Evolutionary conservation across 23 tunicate genomes (phyloP).

Genomic region (Oikopleura dioica): DNA sequence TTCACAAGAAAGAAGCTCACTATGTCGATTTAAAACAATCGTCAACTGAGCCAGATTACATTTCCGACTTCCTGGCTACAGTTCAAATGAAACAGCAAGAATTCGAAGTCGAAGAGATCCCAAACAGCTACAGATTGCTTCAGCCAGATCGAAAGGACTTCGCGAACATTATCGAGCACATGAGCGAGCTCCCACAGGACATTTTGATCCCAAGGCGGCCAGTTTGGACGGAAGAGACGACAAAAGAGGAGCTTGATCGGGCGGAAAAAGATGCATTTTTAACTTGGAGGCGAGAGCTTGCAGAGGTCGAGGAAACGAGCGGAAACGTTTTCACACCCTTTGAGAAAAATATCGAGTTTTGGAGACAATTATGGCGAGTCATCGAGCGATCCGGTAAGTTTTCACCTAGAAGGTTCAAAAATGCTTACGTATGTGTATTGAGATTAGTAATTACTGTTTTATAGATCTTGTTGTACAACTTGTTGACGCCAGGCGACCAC

Average conservation of each 20-base stretch:
- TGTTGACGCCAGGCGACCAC: slow-evolving; percentile 82
- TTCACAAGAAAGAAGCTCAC: neutral
- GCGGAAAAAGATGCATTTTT: slow-evolving; percentile 53
- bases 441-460: neutral
- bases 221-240: neutral
- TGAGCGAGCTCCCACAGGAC: slow-evolving; percentile 19
- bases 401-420: neutral
- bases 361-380: slow-evolving; percentile 96
- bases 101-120: neutral
- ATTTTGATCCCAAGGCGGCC: slow-evolving; percentile 63
- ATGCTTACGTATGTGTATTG: neutral
- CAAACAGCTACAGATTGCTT: neutral
- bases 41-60: neutral
- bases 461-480: slow-evolving; percentile 79
- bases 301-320: slow-evolving; percentile 44
- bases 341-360: slow-evolving; percentile 85
- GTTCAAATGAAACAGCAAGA: neutral
- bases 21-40: neutral
- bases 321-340: slow-evolving; percentile 41
- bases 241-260: slow-evolving; percentile 33
- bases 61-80: neutral
- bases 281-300: slow-evolving; percentile 56
- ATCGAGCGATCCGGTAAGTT: slow-evolving; percentile 26
- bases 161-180: neutral
- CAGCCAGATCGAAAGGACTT: neutral